Percentiles rank a stretch among this genome's conserved stretches.
phyloP scores from a whole-genome alignment of 2,888 invertebrate genomes.

The Andrena bucephala region DNA sequence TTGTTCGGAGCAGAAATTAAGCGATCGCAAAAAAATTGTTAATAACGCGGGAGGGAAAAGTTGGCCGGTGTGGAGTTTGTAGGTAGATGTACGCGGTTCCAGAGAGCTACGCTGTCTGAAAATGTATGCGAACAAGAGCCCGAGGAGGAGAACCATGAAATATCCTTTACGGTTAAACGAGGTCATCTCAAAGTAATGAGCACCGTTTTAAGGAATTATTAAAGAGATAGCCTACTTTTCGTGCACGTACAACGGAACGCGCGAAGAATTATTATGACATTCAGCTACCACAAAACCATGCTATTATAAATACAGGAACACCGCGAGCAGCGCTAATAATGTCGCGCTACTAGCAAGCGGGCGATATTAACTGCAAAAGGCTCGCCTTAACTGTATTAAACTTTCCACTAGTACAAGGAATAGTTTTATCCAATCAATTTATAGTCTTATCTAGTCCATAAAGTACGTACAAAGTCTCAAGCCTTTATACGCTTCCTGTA shows the following conservation, averaged over 20 bases:
- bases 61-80: conserved; percentile 1
- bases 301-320: conserved; percentile 30
- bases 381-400: background rate
- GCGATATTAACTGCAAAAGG: conserved; percentile 28
- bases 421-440: conserved; percentile 18
- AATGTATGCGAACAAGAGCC: conserved; percentile 43
- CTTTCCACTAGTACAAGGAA: background rate
- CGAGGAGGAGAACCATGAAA: conserved; percentile 37
- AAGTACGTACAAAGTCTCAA: background rate
- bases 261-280: conserved; percentile 40
- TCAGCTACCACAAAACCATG: conserved; percentile 20
- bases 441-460: background rate
- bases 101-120: conserved; percentile 15
- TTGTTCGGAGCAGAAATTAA: background rate
- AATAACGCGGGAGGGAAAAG: background rate
- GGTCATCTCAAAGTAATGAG: conserved; percentile 58
- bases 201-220: conserved; percentile 57
- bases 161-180: conserved; percentile 56
- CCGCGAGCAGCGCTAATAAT: conserved; percentile 17
- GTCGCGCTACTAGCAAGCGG: conserved; percentile 2
- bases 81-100: background rate
- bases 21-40: conserved; percentile 7
- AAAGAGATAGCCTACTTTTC: conserved; percentile 55
- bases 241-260: conserved; percentile 29
- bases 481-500: background rate